Percentiles rank a stretch among this genome's conserved stretches.
Evolutionary conservation across 1,140 invertebrate genomes (phyloP).

Genomic region (Popillia japonica): DNA sequence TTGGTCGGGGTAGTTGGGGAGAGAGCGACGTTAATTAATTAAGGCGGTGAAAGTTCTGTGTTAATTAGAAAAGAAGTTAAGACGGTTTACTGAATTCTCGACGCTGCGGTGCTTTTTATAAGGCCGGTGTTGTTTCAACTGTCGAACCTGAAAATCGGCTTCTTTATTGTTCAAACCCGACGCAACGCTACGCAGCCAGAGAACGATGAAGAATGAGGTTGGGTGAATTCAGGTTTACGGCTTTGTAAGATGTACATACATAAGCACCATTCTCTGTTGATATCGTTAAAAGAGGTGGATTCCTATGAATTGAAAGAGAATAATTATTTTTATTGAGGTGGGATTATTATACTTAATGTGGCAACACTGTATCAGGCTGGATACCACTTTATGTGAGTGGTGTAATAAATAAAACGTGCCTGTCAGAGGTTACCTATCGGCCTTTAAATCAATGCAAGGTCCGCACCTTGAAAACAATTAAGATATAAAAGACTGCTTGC

Average conservation of each 20-base stretch:
- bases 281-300: not conserved
- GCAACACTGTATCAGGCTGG: too few relatives aligned
- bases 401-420: too few relatives aligned
- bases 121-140: not conserved
- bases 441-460: too few relatives aligned
- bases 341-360: too few relatives aligned
- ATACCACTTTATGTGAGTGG: too few relatives aligned
- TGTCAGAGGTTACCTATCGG: too few relatives aligned
- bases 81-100: not conserved
- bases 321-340: too few relatives aligned
- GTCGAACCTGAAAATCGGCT: conserved; percentile 1
- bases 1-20: not conserved
- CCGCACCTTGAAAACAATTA: too few relatives aligned
- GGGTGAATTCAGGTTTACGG: not conserved
- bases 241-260: not conserved
- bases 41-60: conserved; percentile 9
- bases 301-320: too few relatives aligned
- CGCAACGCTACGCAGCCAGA: not conserved
- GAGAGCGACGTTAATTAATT: conserved; percentile 5
- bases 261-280: not conserved
- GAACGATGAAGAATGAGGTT: not conserved
- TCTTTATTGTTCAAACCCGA: not conserved
- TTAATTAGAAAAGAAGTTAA: conserved; percentile 16
- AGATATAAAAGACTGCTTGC: too few relatives aligned
- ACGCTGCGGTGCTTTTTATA: not conserved